Evolutionary conservation across 1,140 invertebrate species (phyloP).

Genomic region (Subanguina moxae): DNA sequence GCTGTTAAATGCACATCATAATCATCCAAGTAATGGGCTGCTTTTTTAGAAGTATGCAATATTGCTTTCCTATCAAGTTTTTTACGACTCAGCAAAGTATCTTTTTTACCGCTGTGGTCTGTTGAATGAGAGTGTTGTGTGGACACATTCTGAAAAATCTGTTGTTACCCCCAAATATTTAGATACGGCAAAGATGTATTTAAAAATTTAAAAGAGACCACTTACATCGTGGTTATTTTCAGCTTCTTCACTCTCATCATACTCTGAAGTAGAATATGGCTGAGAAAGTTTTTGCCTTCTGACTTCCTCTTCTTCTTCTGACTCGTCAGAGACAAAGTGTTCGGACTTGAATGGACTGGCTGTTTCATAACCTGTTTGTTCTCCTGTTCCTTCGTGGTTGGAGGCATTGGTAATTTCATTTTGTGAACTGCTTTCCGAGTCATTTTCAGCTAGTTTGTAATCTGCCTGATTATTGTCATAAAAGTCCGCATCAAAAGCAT

Average conservation of each 20-base stretch:
- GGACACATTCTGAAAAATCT: background rate
- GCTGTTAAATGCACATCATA: constrained; percentile 22
- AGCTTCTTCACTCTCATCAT: background rate
- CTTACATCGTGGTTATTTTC: background rate
- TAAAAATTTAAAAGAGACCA: background rate
- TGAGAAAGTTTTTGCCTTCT: background rate
- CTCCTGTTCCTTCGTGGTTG: background rate
- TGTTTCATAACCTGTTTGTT: constrained; percentile 4
- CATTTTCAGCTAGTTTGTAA: no score
- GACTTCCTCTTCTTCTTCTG: constrained; percentile 16
- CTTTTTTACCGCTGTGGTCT: background rate
- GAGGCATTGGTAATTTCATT: background rate
- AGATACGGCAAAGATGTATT: background rate
- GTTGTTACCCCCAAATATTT: no score
- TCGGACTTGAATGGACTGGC: background rate
- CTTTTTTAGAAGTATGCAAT: constrained; percentile 5
- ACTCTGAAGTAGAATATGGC: no score
- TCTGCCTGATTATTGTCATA: no score
- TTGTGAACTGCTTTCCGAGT: background rate
- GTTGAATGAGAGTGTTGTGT: background rate
- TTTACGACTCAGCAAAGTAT: background rate
- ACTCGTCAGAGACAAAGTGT: background rate
- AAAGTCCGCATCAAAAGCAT: no score
- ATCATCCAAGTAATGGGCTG: constrained; percentile 23
- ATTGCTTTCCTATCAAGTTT: background rate